Base-by-base conservation (phyloP, 2,113 vertebrate genomes). In the Rhineura floridana region DNA sequence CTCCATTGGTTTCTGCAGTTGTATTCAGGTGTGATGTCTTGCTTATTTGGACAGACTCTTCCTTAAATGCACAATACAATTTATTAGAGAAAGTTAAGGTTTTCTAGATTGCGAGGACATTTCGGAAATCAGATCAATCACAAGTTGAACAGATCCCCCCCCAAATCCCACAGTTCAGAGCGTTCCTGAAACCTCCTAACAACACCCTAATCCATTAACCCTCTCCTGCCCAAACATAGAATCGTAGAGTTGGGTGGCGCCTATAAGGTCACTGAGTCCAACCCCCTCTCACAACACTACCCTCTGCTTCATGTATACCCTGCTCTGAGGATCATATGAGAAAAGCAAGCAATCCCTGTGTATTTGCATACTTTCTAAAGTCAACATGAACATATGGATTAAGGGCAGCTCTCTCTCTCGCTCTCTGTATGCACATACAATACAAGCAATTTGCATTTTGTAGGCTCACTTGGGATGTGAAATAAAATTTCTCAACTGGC, bases 21-120 rank as follows among this genome's bases (percentile, higher is more conserved):
- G 89, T 73, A 95, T 96, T 97, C 93, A 97, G 95, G 90, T 97
- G 98, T 39, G 97, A 90, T 96, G 95, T 96, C 97, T 98, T 98
- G 98, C 98, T 99, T 98, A 98, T 98, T 97, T 98, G 98, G 97
- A 96, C 97, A 84, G 89, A 81, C 91, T 97, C 94, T 95, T 91
- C 94, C 86, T 92, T 65, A 87, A 94, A 92, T 93, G 92, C 90
- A 88, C 88, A 83, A 44, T 86, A 91, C 25, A 86, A 85, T 75
- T 67, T 86, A 52, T 77, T 0, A 92, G 89, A 95, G 21, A 76
- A 80, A 63, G 50, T 87, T n/a, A n/a, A n/a, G n/a, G 30, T 19
- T 48, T 83, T 82, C 62, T 28, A n/a, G 0, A 79, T 77, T 94
- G 92, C 90, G 88, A 90, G 88, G 75, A 84, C 69, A 83, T 85